A percentile compares a stretch with the other conserved stretches of the same genome.
phyloP scores from a whole-genome alignment of 2,113 vertebrate genomes.

The Dasyornis broadbenti region DNA sequence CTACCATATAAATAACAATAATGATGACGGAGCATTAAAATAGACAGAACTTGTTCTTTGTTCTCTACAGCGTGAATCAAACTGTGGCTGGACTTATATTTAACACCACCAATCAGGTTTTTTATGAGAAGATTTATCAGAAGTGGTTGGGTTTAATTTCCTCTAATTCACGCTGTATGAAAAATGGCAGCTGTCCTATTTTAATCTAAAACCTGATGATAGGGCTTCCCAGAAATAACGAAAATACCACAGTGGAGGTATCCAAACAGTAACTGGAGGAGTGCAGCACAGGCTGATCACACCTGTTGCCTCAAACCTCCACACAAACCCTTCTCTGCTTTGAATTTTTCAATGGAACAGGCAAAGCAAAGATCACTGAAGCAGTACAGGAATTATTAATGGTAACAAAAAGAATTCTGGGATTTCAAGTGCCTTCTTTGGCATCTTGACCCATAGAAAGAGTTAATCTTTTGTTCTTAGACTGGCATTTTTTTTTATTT shows the following conservation, averaged over 20 bases:
- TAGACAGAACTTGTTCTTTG: slow-evolving; percentile 1
- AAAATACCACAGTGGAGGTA: neutral
- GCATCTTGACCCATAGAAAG: neutral
- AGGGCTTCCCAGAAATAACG: slow-evolving; percentile 41
- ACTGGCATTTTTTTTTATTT: neutral
- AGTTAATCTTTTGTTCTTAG: neutral
- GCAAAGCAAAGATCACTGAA: neutral
- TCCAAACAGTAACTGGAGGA: neutral
- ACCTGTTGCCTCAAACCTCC: neutral
- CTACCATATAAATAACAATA: slow-evolving; percentile 16
- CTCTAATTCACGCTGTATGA: slow-evolving; percentile 44
- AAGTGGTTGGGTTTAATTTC: slow-evolving; percentile 57
- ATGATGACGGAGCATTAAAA: slow-evolving; percentile 10
- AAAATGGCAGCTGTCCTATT: slow-evolving; percentile 48
- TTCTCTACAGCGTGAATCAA: slow-evolving; percentile 14
- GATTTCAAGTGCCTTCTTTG: neutral
- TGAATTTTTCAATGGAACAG: neutral
- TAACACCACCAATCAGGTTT: slow-evolving; percentile 31
- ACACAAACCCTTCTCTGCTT: neutral
- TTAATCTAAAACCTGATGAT: slow-evolving; percentile 26
- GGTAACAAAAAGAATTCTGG: neutral
- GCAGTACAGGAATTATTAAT: neutral
- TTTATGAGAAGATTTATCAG: slow-evolving; percentile 58
- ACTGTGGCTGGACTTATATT: slow-evolving; percentile 7
- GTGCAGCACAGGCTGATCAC: neutral